Evolutionary conservation across 2,888 invertebrate genomes (phyloP).

Genomic region (Polymixis flavicincta): DNA sequence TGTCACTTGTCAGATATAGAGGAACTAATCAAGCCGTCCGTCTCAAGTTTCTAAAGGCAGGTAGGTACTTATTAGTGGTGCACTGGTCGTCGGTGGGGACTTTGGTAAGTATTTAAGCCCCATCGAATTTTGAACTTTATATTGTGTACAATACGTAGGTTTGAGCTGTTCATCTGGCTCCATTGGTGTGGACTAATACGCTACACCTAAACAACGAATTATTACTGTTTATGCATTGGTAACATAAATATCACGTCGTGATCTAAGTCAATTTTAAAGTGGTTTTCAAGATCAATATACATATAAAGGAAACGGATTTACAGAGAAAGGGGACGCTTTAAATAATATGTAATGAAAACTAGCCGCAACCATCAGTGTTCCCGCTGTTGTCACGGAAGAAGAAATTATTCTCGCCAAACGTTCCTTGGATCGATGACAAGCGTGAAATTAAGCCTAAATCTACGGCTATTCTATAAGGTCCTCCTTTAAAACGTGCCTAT

Average conservation of each 20-base stretch:
- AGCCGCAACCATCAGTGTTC: neutral
- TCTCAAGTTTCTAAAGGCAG: slow-evolving; percentile 7
- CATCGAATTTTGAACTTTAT: slow-evolving; percentile 15
- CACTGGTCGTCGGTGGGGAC: neutral
- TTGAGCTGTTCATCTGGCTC: neutral
- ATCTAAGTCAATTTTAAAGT: neutral
- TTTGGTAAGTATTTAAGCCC: neutral
- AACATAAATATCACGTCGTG: neutral
- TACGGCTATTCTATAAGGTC: neutral
- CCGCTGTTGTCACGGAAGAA: neutral
- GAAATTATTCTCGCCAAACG: neutral
- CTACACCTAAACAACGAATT: neutral
- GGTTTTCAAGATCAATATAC: neutral
- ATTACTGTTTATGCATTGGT: neutral
- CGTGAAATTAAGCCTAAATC: neutral
- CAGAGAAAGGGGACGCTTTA: no score
- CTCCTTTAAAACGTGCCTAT: neutral
- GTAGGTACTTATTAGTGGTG: slow-evolving; percentile 25
- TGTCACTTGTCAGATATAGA: slow-evolving; percentile 2
- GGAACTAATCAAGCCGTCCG: slow-evolving; percentile 5
- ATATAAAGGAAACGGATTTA: neutral
- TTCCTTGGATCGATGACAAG: neutral
- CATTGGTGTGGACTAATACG: neutral
- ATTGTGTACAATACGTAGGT: neutral
- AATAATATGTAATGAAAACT: no score